Conservation (phyloP, 1,140 invertebrate species). For the Bombyx mandarina region DNA sequence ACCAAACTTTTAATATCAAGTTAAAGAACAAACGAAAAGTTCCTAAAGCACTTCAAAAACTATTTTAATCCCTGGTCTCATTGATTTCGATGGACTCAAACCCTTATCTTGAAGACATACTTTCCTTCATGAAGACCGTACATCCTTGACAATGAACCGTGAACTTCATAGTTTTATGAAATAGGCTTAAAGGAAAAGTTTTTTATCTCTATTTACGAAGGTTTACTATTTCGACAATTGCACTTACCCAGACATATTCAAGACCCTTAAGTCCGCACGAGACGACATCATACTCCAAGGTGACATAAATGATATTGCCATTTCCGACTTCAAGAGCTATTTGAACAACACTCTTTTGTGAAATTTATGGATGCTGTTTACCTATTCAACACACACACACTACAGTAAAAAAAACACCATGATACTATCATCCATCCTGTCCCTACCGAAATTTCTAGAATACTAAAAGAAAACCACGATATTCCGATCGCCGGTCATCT, state of each 20-base stretch:
- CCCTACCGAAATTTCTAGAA: no score
- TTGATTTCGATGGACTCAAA: slow-evolving; percentile 11
- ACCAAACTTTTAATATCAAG: no score
- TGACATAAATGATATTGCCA: slow-evolving; percentile 1
- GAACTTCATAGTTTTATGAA: slow-evolving; percentile 7
- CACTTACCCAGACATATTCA: slow-evolving; percentile 16
- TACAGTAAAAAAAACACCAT: slow-evolving; percentile 12
- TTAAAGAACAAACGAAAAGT: no score
- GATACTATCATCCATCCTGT: no score
- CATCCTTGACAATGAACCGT: slow-evolving; percentile 8
- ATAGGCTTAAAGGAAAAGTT: slow-evolving; percentile 8
- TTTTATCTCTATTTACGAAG: slow-evolving; percentile 19
- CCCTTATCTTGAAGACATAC: slow-evolving; percentile 2
- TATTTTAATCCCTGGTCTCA: slow-evolving; percentile 8
- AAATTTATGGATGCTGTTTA: slow-evolving; percentile 9
- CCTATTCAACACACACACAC: slow-evolving; percentile 10
- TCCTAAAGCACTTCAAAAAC: background rate
- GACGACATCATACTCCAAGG: slow-evolving; percentile 6
- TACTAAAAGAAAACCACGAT: no score
- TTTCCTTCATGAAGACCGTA: background rate
- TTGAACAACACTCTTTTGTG: background rate
- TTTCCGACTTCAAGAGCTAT: slow-evolving; percentile 10
- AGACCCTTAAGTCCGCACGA: slow-evolving; percentile 9
- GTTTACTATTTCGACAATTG: slow-evolving; percentile 22
- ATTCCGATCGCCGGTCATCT: no score